Conservation (phyloP, 2,888 invertebrate species). For the Drosophila kambysellisi region DNA sequence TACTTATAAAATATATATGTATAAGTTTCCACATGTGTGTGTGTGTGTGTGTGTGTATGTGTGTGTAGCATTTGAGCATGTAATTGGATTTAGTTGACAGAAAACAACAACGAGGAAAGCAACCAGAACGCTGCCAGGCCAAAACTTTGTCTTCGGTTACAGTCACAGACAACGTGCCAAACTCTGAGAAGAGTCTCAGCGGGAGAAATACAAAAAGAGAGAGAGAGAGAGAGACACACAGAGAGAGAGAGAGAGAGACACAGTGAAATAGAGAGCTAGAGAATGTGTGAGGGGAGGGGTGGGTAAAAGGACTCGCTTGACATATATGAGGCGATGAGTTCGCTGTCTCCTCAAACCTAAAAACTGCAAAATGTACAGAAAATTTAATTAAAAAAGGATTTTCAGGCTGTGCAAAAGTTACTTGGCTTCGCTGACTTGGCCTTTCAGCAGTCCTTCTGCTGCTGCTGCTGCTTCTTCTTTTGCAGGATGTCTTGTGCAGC, state of each 20-base stretch:
- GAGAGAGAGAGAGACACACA: not conserved
- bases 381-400: constrained; percentile 79
- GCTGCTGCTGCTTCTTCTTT: too few species aligned
- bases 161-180: constrained; percentile 43
- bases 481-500: constrained; percentile 37
- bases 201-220: not conserved
- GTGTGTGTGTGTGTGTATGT: not conserved
- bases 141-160: constrained; percentile 74
- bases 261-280: not conserved
- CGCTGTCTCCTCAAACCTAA: constrained; percentile 67
- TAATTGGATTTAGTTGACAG: constrained; percentile 78
- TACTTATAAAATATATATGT: not conserved
- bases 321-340: constrained; percentile 54
- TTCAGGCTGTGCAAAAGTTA: constrained; percentile 70
- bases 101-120: constrained; percentile 49
- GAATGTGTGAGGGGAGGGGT: not conserved
- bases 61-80: constrained; percentile 32
- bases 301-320: constrained; percentile 52
- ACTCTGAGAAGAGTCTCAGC: constrained; percentile 36
- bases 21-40: not conserved
- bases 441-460: not conserved
- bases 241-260: not conserved
- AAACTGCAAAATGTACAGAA: constrained; percentile 79
- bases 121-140: constrained; percentile 56
- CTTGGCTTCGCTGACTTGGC: constrained; percentile 73